Percentiles rank a stretch among this genome's conserved stretches.
phyloP scores from a whole-genome alignment of 1,140 invertebrate species.

The Drosophila gunungcola region DNA sequence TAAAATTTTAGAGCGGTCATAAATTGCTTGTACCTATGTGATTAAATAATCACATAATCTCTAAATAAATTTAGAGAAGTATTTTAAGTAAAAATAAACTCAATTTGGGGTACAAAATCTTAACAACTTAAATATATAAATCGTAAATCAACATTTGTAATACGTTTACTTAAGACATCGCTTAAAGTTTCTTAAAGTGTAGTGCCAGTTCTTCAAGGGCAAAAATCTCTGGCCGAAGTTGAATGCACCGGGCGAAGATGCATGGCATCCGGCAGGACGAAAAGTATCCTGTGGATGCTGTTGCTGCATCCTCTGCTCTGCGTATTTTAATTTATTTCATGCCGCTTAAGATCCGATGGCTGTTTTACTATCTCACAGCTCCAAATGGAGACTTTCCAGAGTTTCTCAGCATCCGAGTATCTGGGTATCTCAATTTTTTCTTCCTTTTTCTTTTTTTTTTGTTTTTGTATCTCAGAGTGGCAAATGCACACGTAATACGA shows the following conservation, averaged over 20 bases:
- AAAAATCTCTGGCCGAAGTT: constrained; percentile 57
- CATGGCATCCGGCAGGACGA: constrained; percentile 51
- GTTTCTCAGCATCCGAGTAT: constrained; percentile 33
- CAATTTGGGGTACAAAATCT: too few species aligned
- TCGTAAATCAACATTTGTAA: too few species aligned
- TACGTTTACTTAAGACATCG: too few species aligned
- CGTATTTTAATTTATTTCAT: constrained; percentile 51
- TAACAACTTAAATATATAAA: too few species aligned
- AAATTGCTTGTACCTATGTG: too few species aligned
- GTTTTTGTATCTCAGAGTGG: constrained; percentile 45
- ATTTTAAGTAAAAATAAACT: too few species aligned
- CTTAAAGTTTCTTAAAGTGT: too few species aligned
- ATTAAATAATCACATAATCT: too few species aligned
- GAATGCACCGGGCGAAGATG: constrained; percentile 57
- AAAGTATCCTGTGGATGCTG: constrained; percentile 37
- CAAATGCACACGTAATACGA: constrained; percentile 81
- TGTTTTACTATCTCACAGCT: constrained; percentile 12
- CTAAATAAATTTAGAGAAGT: too few species aligned
- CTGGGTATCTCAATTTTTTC: constrained; percentile 12
- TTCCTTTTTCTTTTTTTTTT: neutral
- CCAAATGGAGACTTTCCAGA: constrained; percentile 17
- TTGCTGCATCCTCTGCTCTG: constrained; percentile 10
- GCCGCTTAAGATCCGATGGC: constrained; percentile 42
- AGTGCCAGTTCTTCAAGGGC: constrained; percentile 36
- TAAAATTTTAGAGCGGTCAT: too few species aligned